phyloP scores from a whole-genome alignment of 2,113 vertebrate genomes.

The Poeciliopsis prolifica region DNA sequence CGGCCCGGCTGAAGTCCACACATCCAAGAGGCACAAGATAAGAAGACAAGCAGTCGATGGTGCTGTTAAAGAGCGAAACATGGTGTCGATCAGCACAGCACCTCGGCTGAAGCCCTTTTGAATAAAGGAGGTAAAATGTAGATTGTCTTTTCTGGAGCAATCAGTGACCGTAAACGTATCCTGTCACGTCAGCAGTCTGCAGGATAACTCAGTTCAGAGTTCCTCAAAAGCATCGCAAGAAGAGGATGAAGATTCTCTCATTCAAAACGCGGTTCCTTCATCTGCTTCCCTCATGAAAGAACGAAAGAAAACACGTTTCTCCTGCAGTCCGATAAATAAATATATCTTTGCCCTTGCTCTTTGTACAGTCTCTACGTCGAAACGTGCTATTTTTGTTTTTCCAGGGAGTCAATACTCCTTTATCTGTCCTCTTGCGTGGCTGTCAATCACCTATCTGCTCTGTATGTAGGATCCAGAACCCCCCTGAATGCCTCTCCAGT shows the following conservation, averaged over 20 bases:
- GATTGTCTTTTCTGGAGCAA: constrained; percentile 27
- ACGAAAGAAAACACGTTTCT: constrained; percentile 36
- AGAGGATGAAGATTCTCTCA: constrained; percentile 34
- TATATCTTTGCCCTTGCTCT: constrained; percentile 23
- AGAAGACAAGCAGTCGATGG: constrained; percentile 65
- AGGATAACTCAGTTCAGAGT: constrained; percentile 43
- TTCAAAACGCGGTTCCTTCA: constrained; percentile 37
- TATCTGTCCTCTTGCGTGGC: constrained; percentile 20
- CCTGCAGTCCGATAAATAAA: constrained; percentile 30
- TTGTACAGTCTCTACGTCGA: constrained; percentile 2
- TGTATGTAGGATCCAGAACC: constrained; percentile 54
- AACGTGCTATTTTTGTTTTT: constrained; percentile 13
- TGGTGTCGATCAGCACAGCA: constrained; percentile 47
- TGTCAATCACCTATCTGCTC: constrained; percentile 39
- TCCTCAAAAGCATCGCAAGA: constrained; percentile 68
- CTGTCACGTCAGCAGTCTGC: constrained; percentile 42
- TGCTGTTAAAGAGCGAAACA: constrained; percentile 61
- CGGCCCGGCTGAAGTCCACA: constrained; percentile 48
- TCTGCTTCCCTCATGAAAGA: constrained; percentile 9
- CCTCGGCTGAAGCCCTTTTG: constrained; percentile 16
- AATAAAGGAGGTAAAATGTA: not conserved
- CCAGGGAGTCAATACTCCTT: constrained; percentile 17
- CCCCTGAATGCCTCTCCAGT: constrained; percentile 37
- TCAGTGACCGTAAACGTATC: constrained; percentile 26
- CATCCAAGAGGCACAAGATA: constrained; percentile 57